Evolutionary conservation across 2,113 vertebrate genomes (phyloP).

Genomic region (Pelobates fuscus): DNA sequence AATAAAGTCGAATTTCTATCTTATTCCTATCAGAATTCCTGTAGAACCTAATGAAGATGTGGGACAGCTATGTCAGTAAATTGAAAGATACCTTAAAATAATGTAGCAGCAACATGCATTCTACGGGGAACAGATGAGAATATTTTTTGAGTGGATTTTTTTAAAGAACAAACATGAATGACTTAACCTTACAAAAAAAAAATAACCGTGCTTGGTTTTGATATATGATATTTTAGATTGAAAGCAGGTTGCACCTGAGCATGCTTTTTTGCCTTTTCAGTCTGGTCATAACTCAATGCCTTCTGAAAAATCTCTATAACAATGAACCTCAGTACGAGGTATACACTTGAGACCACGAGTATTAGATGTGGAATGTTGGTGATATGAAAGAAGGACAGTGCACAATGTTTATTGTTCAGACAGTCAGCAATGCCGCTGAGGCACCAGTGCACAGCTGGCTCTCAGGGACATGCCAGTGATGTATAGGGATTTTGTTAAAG

Average conservation of each 20-base stretch:
- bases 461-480: neutral
- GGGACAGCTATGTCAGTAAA: too few relatives aligned
- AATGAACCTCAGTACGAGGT: conserved; percentile 5
- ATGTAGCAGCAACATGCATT: too few relatives aligned
- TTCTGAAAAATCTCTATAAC: conserved; percentile 2
- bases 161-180: too few relatives aligned
- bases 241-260: conserved; percentile 38
- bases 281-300: conserved; percentile 18
- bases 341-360: conserved; percentile 16
- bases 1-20: too few relatives aligned
- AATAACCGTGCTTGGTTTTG: neutral
- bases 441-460: neutral
- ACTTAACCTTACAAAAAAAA: too few relatives aligned
- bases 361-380: conserved; percentile 5
- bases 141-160: too few relatives aligned
- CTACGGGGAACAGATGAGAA: too few relatives aligned
- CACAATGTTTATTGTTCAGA: conserved; percentile 6
- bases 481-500: too few relatives aligned
- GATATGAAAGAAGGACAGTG: neutral
- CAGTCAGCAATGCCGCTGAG: neutral
- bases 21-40: too few relatives aligned
- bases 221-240: neutral
- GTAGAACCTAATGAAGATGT: too few relatives aligned
- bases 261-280: neutral
- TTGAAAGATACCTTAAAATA: too few relatives aligned